Evolutionary conservation across 2,113 vertebrate species (phyloP).

Genomic region (Scolopax mira): DNA sequence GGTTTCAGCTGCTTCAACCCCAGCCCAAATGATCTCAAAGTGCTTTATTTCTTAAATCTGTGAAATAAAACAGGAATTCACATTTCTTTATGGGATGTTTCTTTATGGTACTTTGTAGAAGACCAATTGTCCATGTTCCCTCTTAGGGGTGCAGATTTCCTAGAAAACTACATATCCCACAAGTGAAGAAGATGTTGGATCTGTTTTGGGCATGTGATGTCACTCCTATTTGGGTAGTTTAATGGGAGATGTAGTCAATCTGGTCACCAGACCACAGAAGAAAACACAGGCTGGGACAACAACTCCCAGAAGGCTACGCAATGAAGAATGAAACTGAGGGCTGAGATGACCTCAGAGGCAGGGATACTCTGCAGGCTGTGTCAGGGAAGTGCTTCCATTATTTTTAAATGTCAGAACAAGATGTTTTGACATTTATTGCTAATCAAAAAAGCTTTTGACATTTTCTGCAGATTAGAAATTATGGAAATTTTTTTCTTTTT

Average conservation of each 20-base stretch:
- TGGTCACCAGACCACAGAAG: background rate
- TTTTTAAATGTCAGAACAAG: conserved; percentile 48
- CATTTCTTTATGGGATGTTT: background rate
- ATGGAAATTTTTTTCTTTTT: background rate
- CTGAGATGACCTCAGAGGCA: conserved; percentile 18
- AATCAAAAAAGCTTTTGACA: conserved; percentile 35
- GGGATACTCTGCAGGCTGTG: background rate
- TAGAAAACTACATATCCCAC: conserved; percentile 12
- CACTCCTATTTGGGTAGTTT: background rate
- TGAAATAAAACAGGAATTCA: background rate
- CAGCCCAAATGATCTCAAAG: background rate
- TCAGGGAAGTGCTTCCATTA: background rate
- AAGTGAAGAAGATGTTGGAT: background rate
- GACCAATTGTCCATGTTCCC: background rate
- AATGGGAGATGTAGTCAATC: conserved; percentile 1
- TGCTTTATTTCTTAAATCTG: background rate
- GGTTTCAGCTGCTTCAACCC: background rate
- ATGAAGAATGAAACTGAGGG: background rate
- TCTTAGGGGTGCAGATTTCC: background rate
- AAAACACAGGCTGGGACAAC: background rate
- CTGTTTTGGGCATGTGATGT: background rate
- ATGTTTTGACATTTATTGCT: conserved; percentile 49
- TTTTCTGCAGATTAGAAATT: conserved; percentile 42
- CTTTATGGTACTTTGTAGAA: background rate
- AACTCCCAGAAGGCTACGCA: background rate